These are phyloP conservation scores for Notothenia rossii DNA, from an alignment of 2,113 vertebrate genomes.

Conservation along the genomic window DNA sequence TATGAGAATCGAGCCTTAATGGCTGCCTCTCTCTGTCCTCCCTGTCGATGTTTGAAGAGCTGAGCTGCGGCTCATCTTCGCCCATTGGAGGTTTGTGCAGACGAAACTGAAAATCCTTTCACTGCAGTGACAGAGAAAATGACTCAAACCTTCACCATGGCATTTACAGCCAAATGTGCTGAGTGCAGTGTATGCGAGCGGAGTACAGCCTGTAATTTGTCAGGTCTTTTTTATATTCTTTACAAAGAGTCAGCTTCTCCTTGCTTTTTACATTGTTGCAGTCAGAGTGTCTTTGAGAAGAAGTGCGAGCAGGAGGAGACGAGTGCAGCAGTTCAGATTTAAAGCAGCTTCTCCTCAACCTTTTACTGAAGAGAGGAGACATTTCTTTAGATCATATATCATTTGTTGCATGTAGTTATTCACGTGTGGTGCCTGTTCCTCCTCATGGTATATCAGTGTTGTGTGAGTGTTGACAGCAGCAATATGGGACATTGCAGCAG, in stretches of 20 bases:
- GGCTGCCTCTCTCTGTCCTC: conserved; percentile 47
- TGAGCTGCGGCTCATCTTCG: conserved; percentile 67
- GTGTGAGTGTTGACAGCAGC: conserved; percentile 75
- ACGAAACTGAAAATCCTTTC: conserved; percentile 80
- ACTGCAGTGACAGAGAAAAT: conserved; percentile 83
- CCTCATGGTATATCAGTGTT: conserved; percentile 29
- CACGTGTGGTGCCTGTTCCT: conserved; percentile 10
- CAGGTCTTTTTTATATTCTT: conserved; percentile 80
- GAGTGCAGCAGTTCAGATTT: conserved; percentile 47
- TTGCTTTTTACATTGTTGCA: conserved; percentile 76
- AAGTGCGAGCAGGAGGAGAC: conserved; percentile 40
- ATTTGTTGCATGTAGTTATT: conserved; percentile 50
- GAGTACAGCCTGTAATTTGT: conserved; percentile 83
- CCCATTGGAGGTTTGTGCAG: conserved; percentile 75
- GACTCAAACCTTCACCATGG: conserved; percentile 83
- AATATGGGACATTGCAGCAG: conserved; percentile 63
- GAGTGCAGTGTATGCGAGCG: conserved; percentile 78
- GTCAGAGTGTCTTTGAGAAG: conserved; percentile 65
- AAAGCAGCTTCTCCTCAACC: conserved; percentile 46
- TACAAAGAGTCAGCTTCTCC: conserved; percentile 79
- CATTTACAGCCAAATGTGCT: conserved; percentile 87
- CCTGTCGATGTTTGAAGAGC: conserved; percentile 57
- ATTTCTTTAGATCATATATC: conserved; percentile 43
- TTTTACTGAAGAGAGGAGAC: conserved; percentile 41
- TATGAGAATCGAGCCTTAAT: conserved; percentile 45